Conservation (phyloP, 2,888 invertebrate species). For the Synergus japonicus region DNA sequence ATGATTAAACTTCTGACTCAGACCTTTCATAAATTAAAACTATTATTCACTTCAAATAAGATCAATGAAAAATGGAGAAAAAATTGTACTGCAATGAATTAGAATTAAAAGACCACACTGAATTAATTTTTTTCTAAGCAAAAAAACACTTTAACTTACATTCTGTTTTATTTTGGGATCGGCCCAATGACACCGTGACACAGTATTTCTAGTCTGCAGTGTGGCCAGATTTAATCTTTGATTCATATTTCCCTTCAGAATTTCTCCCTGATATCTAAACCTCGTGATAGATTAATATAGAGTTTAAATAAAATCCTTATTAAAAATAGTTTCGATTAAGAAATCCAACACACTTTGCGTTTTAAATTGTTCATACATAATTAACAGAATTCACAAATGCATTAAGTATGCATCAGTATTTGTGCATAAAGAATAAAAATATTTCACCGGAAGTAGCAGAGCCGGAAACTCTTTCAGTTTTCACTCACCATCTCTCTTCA, state of each 20-base stretch:
- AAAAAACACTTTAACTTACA: neutral
- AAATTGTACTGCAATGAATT: neutral
- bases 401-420: neutral
- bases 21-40: neutral
- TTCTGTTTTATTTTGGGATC: slow-evolving; percentile 26
- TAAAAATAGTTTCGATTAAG: neutral
- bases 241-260: slow-evolving; percentile 5
- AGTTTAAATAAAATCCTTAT: neutral
- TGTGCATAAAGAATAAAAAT: neutral
- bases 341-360: neutral
- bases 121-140: slow-evolving; percentile 6
- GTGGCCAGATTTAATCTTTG: slow-evolving; percentile 36
- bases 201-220: slow-evolving; percentile 28
- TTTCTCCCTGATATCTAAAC: neutral
- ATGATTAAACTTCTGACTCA: neutral
- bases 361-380: neutral
- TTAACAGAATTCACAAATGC: neutral
- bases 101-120: neutral
- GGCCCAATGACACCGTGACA: slow-evolving; percentile 24
- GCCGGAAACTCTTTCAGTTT: slow-evolving; percentile 18
- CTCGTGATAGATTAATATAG: neutral
- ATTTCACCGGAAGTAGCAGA: neutral
- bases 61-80: neutral
- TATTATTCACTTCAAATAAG: neutral
- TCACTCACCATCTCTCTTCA: neutral